phyloP scores from a whole-genome alignment of 1,140 invertebrate species.

The Bombus waltoni region DNA sequence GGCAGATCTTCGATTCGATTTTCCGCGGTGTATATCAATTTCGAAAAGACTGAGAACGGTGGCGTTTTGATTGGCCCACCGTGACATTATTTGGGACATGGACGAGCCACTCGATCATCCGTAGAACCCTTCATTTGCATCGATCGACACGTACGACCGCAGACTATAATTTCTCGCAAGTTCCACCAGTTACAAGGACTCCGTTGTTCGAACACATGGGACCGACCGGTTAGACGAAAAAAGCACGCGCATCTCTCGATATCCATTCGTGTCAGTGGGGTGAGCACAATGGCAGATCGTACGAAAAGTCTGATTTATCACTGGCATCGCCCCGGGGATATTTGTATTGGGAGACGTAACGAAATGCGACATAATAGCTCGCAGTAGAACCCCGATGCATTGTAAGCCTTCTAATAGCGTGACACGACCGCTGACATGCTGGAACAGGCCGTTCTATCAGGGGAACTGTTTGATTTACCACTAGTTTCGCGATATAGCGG shows the following conservation, averaged over 20 bases:
- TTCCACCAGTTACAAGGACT: slow-evolving; percentile 56
- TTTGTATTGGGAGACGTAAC: slow-evolving; percentile 81
- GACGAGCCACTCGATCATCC: slow-evolving; percentile 39
- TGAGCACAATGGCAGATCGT: slow-evolving; percentile 77
- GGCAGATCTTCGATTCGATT: neutral
- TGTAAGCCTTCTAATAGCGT: slow-evolving; percentile 80
- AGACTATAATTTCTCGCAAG: slow-evolving; percentile 62
- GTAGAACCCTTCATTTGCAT: slow-evolving; percentile 57
- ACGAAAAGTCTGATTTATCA: slow-evolving; percentile 83
- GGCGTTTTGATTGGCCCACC: neutral
- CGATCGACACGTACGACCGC: slow-evolving; percentile 58
- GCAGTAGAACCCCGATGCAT: slow-evolving; percentile 79
- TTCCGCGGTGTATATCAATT: neutral
- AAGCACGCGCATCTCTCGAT: slow-evolving; percentile 57
- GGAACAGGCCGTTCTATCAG: slow-evolving; percentile 49
- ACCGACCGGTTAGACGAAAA: slow-evolving; percentile 71
- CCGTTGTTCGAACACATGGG: slow-evolving; percentile 63
- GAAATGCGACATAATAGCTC: slow-evolving; percentile 82
- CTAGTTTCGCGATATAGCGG: slow-evolving; percentile 76
- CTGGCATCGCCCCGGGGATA: slow-evolving; percentile 75
- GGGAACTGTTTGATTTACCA: slow-evolving; percentile 78
- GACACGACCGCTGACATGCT: slow-evolving; percentile 79
- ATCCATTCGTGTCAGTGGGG: slow-evolving; percentile 75
- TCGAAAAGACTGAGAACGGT: neutral
- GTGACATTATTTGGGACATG: slow-evolving; percentile 14